Conservation (phyloP, 2,888 invertebrate species). For the Drosophila maculinotata region DNA sequence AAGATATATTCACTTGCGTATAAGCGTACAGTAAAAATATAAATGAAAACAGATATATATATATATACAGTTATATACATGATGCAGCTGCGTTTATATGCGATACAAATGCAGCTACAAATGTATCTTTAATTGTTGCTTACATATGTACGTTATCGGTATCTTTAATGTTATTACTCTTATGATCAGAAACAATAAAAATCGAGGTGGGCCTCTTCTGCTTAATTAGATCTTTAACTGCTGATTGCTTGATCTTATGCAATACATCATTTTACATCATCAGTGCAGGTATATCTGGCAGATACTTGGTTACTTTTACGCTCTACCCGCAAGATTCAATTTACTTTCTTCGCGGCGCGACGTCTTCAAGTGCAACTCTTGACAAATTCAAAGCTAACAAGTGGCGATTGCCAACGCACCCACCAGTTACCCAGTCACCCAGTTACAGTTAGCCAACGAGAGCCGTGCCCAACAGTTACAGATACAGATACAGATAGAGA, state of each 20-base stretch:
- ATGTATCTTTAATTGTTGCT: slow-evolving; percentile 77
- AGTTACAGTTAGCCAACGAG: slow-evolving; percentile 7
- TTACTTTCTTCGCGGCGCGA: slow-evolving; percentile 58
- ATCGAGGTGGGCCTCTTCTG: slow-evolving; percentile 34
- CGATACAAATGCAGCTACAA: slow-evolving; percentile 32
- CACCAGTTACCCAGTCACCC: no score
- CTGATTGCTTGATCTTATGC: slow-evolving; percentile 45
- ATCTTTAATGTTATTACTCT: slow-evolving; percentile 71
- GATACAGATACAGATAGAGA: slow-evolving; percentile 25
- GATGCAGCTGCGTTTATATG: slow-evolving; percentile 33
- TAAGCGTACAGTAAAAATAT: no score
- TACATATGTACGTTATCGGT: slow-evolving; percentile 69
- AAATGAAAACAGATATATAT: slow-evolving; percentile 18
- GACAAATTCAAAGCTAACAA: slow-evolving; percentile 75
- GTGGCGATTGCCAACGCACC: slow-evolving; percentile 71
- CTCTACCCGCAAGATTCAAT: slow-evolving; percentile 56
- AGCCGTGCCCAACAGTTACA: slow-evolving; percentile 53
- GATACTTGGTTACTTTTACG: slow-evolving; percentile 29
- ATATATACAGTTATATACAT: slow-evolving; percentile 26
- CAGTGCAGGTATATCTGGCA: slow-evolving; percentile 15
- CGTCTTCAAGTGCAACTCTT: slow-evolving; percentile 76
- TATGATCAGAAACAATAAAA: slow-evolving; percentile 75
- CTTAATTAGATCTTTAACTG: slow-evolving; percentile 55
- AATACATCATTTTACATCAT: slow-evolving; percentile 54
- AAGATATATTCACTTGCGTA: background rate